Evolutionary conservation across 2,797 vertebrate genomes (phyloP), one percentile per base, ranked within the genome.

Genomic region (Stomatorhinus walkeri): DNA sequence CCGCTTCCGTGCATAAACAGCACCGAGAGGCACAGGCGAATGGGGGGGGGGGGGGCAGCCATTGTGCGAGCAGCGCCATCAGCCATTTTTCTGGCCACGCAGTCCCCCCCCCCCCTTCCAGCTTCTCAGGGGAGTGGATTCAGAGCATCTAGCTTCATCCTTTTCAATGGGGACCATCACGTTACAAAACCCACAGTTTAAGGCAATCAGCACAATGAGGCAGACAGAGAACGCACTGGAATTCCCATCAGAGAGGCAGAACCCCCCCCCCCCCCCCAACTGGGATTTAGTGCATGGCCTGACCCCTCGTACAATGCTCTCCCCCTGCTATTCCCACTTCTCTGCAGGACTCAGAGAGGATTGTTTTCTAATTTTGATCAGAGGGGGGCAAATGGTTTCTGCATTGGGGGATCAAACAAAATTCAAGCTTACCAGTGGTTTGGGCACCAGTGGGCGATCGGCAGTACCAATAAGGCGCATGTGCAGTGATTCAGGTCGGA

Each of bases 181-280:
- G 93, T 93, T 90, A 91, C 68, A 40, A 89, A 91, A 91, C 92
- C 90, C 89, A 93, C 94, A 93, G 94, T 95, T 83, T 95, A 94
- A 92, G 89, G 91, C 91, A 90, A 93, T 92, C 87, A 46, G 92
- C 92, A 85, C 94, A 68, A 90, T 89, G 64, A 92, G 92, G 92
- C 92, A 32, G 28, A 32, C 0, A 83, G 91, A 94, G 93, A 93
- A 90, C 91, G 90, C 92, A 93, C 93, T 92, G 94, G 93, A 92
- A 92, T 94, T 95, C 94, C 89, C 90, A 93, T 95, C 93, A 93
- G 94, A 94, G 89, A 93, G 94, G 93, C 93, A 91, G 90, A 94
- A 94, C 93, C 94, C 94, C 93, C 92, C 87, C 88, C 93, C 89
- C 90, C 88, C 92, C 94, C 93, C 93, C 87, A 86, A 89, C 89